Evolutionary conservation across 1,140 invertebrate species (phyloP).

Genomic region (Dreissena rostriformis): DNA sequence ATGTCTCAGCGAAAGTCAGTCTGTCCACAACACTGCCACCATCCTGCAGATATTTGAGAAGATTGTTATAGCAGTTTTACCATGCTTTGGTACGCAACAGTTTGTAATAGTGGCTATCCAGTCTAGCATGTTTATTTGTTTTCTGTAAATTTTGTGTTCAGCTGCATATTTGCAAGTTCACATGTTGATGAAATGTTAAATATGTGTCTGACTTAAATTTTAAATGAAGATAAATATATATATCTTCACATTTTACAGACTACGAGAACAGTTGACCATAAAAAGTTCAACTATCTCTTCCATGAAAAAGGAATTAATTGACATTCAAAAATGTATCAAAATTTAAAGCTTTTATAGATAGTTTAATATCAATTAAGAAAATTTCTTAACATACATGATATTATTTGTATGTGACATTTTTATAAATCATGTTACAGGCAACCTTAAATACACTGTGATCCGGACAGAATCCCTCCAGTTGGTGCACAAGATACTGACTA

Average conservation of each 20-base stretch:
- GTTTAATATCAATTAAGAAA: no score
- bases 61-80: conserved; percentile 30
- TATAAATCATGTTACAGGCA: conserved; percentile 60
- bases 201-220: not conserved
- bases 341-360: no score
- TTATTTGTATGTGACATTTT: no score
- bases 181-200: not conserved
- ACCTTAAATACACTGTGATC: conserved; percentile 75
- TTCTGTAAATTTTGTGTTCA: not conserved
- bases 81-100: conserved; percentile 52
- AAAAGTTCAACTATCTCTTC: not conserved
- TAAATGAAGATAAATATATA: not conserved
- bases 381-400: no score
- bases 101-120: not conserved
- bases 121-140: not conserved
- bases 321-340: no score
- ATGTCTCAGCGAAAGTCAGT: not conserved
- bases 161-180: not conserved
- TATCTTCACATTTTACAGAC: not conserved
- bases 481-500: conserved; percentile 63
- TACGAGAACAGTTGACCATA: not conserved
- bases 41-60: conserved; percentile 31
- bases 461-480: conserved; percentile 68
- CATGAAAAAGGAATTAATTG: no score
- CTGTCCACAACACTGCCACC: conserved; percentile 2